Base-by-base conservation (phyloP, 2,888 invertebrate species). In the Scaptomyza cyrtandrae region DNA sequence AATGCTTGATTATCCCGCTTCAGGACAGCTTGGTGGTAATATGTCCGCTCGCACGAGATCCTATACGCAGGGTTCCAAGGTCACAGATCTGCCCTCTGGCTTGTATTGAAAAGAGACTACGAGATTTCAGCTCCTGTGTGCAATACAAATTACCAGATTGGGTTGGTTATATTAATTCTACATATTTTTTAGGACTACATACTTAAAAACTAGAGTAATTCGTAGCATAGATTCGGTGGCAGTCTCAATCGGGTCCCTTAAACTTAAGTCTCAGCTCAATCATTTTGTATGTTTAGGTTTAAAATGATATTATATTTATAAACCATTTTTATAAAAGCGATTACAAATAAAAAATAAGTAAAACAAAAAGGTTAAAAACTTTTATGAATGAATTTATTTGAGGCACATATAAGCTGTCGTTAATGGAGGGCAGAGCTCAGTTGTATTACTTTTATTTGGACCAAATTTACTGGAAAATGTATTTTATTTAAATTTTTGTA, bases 51-150 rank as follows among this genome's bases (percentile, higher is more conserved):
- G 92, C 29, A 90, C 91, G 39, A 88, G 91, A 29, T 92, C 92
- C 10, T 90, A 91, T 49, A 91, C 94, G 31, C 92, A 91, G 49
- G 90, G 93, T 37, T 93, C 94, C 58, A 95, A 95, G 93, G 93
- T 96, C 10, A 95, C 95, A 6, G 95, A 96, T 89, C 94, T 95
- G 92, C 95, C 95, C 73, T 96, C 95, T 46, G 96, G 96, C 60
- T 92, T 96, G 71, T 96, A 96, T 92, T 96, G 86, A 91, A 7
- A 7, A 9, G 9, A 3, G 5, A 11, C 13, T 27, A 19, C 13
- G 41, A 45, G 53, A 57, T 45, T 53, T 39, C 66, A 63, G 48
- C 63, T 78, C 61, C 76, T 76, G 88, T 76, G 88, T 82, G 82
- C 88, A 88, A 82, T 82, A 82, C 66, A 66, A 58, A 46, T 37